Conservation (phyloP, 2,113 vertebrate genomes). For the Lampris megalopsis region DNA sequence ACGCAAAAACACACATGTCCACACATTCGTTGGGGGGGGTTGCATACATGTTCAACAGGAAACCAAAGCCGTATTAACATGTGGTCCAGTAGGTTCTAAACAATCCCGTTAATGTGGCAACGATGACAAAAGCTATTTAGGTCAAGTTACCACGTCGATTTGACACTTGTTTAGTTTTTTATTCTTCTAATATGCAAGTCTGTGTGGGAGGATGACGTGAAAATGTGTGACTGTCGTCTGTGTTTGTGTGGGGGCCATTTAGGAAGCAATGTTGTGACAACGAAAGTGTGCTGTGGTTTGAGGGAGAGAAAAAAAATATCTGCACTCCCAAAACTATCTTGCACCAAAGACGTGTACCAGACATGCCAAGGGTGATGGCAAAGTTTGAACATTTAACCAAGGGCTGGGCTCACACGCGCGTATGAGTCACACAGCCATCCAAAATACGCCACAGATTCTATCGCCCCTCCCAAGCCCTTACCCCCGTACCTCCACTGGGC, state of each 20-base stretch:
- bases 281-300: conserved; percentile 61
- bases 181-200: not conserved
- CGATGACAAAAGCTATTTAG: conserved; percentile 27
- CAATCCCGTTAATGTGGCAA: conserved; percentile 48
- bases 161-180: conserved; percentile 23
- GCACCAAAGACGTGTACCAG: not conserved
- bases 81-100: conserved; percentile 42
- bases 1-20: not conserved
- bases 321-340: conserved; percentile 9
- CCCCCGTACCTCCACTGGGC: too few relatives aligned
- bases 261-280: conserved; percentile 62
- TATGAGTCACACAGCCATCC: too few relatives aligned
- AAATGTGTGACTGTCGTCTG: conserved; percentile 34
- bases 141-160: conserved; percentile 27
- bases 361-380: not conserved
- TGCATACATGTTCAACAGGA: not conserved
- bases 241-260: conserved; percentile 12
- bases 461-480: too few relatives aligned
- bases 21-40: not conserved
- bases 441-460: too few relatives aligned
- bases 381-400: too few relatives aligned
- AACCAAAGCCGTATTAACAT: conserved; percentile 39
- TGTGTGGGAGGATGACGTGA: conserved; percentile 43
- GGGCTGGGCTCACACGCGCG: too few relatives aligned
- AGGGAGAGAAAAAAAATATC: conserved; percentile 19